Percentiles rank a stretch among this genome's conserved stretches.
These are phyloP conservation scores for Gymnocypris eckloni DNA, from an alignment of 2,797 vertebrate species.

Conservation along the genomic window DNA sequence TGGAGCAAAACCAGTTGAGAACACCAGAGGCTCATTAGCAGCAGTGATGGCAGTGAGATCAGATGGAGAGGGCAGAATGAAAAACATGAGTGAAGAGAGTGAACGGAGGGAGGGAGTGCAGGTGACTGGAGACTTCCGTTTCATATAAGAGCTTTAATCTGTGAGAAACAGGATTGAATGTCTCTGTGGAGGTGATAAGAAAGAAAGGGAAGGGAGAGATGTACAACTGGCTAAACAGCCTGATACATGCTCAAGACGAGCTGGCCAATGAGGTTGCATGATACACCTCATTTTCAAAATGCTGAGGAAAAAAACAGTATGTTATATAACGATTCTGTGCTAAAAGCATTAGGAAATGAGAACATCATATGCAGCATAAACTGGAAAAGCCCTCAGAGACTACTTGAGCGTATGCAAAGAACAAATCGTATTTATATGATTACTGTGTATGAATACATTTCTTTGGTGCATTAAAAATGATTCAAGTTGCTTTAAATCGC, in stretches of 20 bases:
- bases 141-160: slow-evolving; percentile 42
- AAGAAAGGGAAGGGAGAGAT: slow-evolving; percentile 10
- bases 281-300: slow-evolving; percentile 13
- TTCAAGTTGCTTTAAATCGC: background rate
- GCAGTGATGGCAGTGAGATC: background rate
- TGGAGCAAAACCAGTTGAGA: background rate
- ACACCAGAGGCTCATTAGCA: slow-evolving; percentile 7
- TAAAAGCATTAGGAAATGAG: slow-evolving; percentile 23
- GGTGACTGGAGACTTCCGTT: slow-evolving; percentile 4
- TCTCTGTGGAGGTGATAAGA: slow-evolving; percentile 29
- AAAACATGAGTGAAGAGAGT: slow-evolving; percentile 28
- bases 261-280: slow-evolving; percentile 7
- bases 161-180: slow-evolving; percentile 29
- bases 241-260: slow-evolving; percentile 1
- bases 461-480: slow-evolving; percentile 6
- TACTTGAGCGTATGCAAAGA: slow-evolving; percentile 8
- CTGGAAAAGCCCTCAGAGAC: slow-evolving; percentile 27
- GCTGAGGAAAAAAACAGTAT: background rate
- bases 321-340: slow-evolving; percentile 16
- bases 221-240: background rate
- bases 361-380: slow-evolving; percentile 22
- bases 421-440: slow-evolving; percentile 26
- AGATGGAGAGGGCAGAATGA: slow-evolving; percentile 15
- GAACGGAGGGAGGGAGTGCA: slow-evolving; percentile 12
- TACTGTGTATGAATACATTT: slow-evolving; percentile 19